Conservation (phyloP, 2,113 vertebrate genomes). For the Recurvirostra avosetta region DNA sequence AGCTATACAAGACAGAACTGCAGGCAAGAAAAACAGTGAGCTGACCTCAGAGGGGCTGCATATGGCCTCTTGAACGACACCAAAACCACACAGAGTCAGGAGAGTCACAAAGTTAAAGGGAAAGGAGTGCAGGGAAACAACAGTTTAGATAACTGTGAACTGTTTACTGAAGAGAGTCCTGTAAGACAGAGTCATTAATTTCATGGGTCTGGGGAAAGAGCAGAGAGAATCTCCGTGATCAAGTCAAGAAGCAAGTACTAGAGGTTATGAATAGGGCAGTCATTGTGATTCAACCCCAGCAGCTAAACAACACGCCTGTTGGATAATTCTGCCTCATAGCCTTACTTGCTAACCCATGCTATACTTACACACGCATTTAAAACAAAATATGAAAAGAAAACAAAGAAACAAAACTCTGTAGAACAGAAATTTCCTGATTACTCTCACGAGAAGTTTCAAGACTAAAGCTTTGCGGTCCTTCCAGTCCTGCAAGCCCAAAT, state of each 20-base stretch:
- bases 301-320: neutral
- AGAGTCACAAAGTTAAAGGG: slow-evolving; percentile 17
- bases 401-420: neutral
- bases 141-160: slow-evolving; percentile 30
- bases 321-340: neutral
- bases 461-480: neutral
- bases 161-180: neutral
- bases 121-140: neutral
- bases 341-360: neutral
- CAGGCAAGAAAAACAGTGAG: slow-evolving; percentile 23
- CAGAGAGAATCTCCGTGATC: neutral
- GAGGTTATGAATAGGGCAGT: neutral
- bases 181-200: slow-evolving; percentile 25
- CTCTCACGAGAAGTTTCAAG: neutral
- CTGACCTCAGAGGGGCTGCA: neutral
- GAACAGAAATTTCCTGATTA: neutral
- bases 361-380: neutral
- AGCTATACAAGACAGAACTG: neutral
- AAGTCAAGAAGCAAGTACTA: neutral
- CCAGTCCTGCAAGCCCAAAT: neutral
- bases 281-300: neutral
- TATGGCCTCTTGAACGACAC: neutral
- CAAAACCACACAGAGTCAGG: neutral
- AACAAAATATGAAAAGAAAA: neutral
- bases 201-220: neutral